Evolutionary conservation across 2,113 vertebrate species (phyloP), one percentile per base, ranked within the genome.

Genomic region (Irena cyanogastra): DNA sequence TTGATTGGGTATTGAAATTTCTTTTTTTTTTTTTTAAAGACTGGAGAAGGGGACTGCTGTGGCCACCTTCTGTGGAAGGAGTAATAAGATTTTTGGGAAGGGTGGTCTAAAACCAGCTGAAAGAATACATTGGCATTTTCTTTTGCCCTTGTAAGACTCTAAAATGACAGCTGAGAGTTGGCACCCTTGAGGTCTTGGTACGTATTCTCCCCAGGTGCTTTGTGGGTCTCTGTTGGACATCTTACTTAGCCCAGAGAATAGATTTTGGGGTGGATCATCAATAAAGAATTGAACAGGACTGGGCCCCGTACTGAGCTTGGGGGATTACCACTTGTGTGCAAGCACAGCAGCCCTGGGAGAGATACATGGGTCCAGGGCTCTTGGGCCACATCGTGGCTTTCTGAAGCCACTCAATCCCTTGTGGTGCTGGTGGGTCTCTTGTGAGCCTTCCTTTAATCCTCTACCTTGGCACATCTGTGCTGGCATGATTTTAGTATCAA

Each of bases 391-490:
- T 11, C 2, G 5, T 35, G 13, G 9, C 9, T 44, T 83, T 56
- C 31, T 69, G 31, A 50, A 69, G 33, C n/a, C 13, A 8, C 20
- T 37, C 6, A 4, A 35, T 2, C 41, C 19, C 16, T 93, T 0
- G 1, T 24, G 7, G 2, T 71, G 53, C 35, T 83, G 10, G 4
- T 53, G 75, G 8, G 20, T 64, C 9, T 80, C 31, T 56, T 54
- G n/a, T 16, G 17, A 41, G 8, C 15, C 5, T 56, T 35, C 18
- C 8, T 61, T 64, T 39, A 61, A 45, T 39, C 35, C 8, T 83
- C 23, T 65, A 3, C 35, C 11, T 47, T 68, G 42, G 23, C 24
- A 35, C 3, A 30, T 5, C 12, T 75, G 15, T 0, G 0, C 8
- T 44, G 37, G 27, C 9, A 42, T 4, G 23, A 27, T 52, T 78